A percentile compares a stretch with the other conserved stretches of the same genome.
Conservation (phyloP, 2,113 vertebrate genomes). For the Xenotilapia longispinis region DNA sequence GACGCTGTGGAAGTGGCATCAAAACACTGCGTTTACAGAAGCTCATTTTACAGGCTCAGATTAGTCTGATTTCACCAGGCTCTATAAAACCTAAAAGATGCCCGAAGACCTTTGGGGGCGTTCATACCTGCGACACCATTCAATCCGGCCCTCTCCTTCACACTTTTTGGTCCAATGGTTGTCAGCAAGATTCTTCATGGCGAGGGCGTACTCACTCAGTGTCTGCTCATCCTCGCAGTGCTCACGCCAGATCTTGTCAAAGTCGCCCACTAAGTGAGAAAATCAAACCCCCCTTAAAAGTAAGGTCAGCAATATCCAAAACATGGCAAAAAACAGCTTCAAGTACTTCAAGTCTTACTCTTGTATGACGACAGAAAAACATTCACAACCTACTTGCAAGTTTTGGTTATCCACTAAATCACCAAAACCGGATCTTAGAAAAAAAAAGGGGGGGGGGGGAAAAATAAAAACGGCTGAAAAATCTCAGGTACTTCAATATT, state of each 20-base stretch:
- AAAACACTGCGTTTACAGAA: neutral
- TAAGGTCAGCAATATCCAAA: neutral
- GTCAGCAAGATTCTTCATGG: slow-evolving; percentile 98
- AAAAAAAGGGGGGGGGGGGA: neutral
- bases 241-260: slow-evolving; percentile 97
- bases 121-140: slow-evolving; percentile 95
- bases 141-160: slow-evolving; percentile 95
- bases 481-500: neutral
- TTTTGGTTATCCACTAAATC: neutral
- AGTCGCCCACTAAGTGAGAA: slow-evolving; percentile 88
- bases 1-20: slow-evolving; percentile 72
- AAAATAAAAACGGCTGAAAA: neutral
- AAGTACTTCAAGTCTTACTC: neutral
- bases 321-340: neutral
- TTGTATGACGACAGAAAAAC: neutral
- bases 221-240: slow-evolving; percentile 96
- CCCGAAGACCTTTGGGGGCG: neutral
- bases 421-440: neutral
- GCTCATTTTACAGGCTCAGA: neutral
- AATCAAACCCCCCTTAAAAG: neutral
- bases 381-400: slow-evolving; percentile 31
- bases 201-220: slow-evolving; percentile 92
- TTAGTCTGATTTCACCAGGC: neutral
- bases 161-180: slow-evolving; percentile 93
- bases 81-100: neutral